phyloP scores from a whole-genome alignment of 64 coral and sea anemone genomes.

The Actinia tenebrosa region DNA sequence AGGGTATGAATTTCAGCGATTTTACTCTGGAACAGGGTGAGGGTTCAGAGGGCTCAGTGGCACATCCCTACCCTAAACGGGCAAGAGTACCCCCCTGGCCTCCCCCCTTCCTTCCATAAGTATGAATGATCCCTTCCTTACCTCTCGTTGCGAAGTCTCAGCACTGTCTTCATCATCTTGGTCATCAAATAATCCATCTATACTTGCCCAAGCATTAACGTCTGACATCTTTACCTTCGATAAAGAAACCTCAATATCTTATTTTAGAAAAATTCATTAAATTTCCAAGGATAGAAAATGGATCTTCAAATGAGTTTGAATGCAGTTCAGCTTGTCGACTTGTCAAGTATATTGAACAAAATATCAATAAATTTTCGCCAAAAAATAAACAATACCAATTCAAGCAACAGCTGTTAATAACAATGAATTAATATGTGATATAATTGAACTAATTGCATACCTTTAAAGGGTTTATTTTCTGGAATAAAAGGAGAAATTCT shows the following conservation, averaged over 20 bases:
- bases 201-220: conserved; percentile 35
- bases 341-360: no score
- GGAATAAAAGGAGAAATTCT: neutral
- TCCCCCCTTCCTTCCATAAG: no score
- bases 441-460: neutral
- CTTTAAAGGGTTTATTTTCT: neutral
- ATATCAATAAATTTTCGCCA: neutral
- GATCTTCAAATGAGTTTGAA: no score
- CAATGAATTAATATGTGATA: neutral
- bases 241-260: neutral
- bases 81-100: no score
- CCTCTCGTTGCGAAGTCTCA: conserved; percentile 28
- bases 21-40: no score
- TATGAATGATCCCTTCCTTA: neutral
- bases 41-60: no score
- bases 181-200: conserved; percentile 56
- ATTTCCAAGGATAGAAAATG: no score
- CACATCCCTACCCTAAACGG: no score
- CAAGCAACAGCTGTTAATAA: neutral
- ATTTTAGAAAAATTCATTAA: no score
- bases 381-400: neutral
- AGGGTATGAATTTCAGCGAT: no score
- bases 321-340: no score
- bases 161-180: conserved; percentile 53
- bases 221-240: neutral